Evolutionary conservation across 2,113 vertebrate species (phyloP), one percentile per base, ranked within the genome.

Genomic region (Solea solea): DNA sequence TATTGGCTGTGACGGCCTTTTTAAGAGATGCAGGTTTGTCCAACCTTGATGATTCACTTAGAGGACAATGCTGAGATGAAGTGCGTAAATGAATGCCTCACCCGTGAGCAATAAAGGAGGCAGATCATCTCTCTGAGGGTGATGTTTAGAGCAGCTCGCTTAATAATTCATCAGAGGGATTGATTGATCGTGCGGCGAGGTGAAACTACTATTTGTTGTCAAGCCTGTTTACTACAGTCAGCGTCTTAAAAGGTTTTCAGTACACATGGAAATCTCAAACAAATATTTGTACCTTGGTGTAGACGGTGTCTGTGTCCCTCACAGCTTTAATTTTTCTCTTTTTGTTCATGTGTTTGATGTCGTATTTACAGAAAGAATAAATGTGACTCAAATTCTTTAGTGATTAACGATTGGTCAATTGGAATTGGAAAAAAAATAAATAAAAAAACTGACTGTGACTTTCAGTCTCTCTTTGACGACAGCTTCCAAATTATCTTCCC

Each of bases 401-500:
- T 56, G 45, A 76, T 48, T 57, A 55, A 76, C 54, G 56, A 64
- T 66, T 64, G 54, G 53, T 21, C 44, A 75, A 59, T 25, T 25
- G 14, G 10, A 80, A 74, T 74, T n/a, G n/a, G n/a, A 44, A 51
- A 75, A 73, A 69, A 77, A 74, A 55, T 34, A 80, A 66, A 21
- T 21, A 21, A 21, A 21, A 21, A 21, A 21, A 1, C 21, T 21
- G 21, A 51, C 65, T 75, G 67, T 58, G 58, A 68, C 42, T 69
- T 39, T 58, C 61, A 60, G 46, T 50, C 27, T 61, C 49, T 56
- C 69, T 15, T 21, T 13, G 7, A 53, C 71, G 74, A 86, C 76
- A 72, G 65, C 69, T 79, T 81, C 68, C 0, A 72, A 80, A 78
- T 85, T 7, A 80, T 83, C 67, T 63, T 55, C 65, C 58, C 51